Conservation (phyloP, 2,113 vertebrate species). For the Hydrochoerus hydrochaeris region DNA sequence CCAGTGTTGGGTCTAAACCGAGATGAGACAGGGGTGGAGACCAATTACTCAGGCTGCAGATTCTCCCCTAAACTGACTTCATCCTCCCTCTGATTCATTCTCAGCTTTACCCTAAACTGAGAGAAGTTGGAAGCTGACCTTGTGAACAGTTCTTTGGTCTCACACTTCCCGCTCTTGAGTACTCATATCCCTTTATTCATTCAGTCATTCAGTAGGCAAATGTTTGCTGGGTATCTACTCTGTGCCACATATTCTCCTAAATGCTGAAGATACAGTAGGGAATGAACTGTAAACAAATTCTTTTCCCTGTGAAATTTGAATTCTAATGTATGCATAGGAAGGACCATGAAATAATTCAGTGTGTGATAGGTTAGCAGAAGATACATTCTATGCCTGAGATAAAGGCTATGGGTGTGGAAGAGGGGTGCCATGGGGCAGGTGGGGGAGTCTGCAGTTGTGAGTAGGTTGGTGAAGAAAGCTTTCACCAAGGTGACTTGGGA, state of each 20-base stretch:
- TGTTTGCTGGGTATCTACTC: background rate
- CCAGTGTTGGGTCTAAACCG: conserved; percentile 27
- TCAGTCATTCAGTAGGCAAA: background rate
- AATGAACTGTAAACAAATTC: background rate
- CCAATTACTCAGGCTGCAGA: background rate
- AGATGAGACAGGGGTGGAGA: background rate
- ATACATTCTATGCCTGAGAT: background rate
- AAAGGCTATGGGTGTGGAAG: background rate
- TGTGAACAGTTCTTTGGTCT: background rate
- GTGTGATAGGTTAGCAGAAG: background rate
- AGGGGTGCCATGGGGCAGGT: background rate
- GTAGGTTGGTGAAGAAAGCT: background rate
- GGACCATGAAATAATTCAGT: background rate
- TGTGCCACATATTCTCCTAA: background rate
- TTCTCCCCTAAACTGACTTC: conserved; percentile 33
- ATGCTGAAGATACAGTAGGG: background rate
- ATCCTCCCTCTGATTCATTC: conserved; percentile 48
- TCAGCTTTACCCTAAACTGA: background rate
- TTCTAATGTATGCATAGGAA: background rate
- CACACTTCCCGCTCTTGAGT: background rate
- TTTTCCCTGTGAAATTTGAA: background rate
- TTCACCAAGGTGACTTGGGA: background rate
- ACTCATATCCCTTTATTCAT: background rate
- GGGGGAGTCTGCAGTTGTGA: background rate
- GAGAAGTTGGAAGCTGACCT: background rate